These are phyloP conservation scores for Gymnocephalus cernua DNA, from an alignment of 2,113 vertebrate genomes.

Conservation along the genomic window DNA sequence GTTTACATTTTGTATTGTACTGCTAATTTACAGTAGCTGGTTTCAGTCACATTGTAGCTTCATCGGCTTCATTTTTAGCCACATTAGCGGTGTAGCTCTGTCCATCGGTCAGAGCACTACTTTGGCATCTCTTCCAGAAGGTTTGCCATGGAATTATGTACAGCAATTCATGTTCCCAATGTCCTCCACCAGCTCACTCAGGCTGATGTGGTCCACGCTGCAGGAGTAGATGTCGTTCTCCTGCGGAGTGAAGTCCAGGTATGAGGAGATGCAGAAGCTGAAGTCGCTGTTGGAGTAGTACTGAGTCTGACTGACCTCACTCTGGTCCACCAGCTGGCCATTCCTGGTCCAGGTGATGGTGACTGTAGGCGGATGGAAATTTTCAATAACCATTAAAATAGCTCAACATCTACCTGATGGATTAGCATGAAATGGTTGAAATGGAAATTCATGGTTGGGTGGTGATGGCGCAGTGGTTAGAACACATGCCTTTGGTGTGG, in stretches of 20 bases:
- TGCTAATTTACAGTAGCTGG: not conserved
- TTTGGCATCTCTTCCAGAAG: not conserved
- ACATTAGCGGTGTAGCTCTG: not conserved
- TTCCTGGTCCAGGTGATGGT: constrained; percentile 32
- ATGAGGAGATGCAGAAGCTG: constrained; percentile 44
- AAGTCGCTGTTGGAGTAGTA: constrained; percentile 56
- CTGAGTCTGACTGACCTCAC: constrained; percentile 21
- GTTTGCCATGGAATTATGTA: not conserved
- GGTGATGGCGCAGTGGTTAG: no score
- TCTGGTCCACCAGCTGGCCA: constrained; percentile 24
- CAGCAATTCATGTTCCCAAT: not conserved
- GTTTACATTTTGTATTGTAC: not conserved
- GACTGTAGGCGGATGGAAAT: constrained; percentile 30
- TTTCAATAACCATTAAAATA: not conserved
- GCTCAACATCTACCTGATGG: not conserved
- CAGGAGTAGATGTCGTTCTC: no score
- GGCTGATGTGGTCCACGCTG: no score
- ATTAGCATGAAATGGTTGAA: not conserved
- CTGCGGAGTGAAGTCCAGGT: constrained; percentile 39
- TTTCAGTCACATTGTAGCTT: not conserved
- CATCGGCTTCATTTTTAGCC: not conserved
- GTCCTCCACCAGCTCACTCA: not conserved
- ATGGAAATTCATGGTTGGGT: not conserved
- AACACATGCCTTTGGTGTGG: no score
- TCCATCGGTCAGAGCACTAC: no score